Base-by-base conservation (phyloP, 2,113 vertebrate genomes). In the Pterophyllum scalare region DNA sequence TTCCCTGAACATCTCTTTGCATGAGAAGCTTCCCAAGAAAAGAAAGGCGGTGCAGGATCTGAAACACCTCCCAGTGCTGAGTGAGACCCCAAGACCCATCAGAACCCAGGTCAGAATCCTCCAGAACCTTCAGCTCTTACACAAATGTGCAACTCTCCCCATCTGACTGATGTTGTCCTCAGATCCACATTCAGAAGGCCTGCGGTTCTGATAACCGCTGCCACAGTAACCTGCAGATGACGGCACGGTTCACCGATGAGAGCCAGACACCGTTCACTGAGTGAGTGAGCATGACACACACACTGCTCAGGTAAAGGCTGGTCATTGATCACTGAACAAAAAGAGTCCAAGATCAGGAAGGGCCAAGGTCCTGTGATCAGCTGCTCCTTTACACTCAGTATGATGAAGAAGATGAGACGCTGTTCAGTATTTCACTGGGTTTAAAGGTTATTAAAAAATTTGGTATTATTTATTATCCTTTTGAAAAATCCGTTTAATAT, bases 141-240 rank as follows among this genome's bases (percentile, higher is more conserved):
- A 31, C 17, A 7, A 20, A 52, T 1, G 10, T 26, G 8, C 20
- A 52, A 31, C 43, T 28, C 6, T 5, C 10, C 26, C 49, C 10
- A 26, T 72, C 43, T 72, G 26, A 72, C 43, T 11, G 17, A 52
- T 72, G 65, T 26, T 74, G 7, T 43, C 24, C 58, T 57, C 94
- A 99, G 98, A 90, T 99, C 19, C 96, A 99, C 81, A 97, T 99
- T 91, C 95, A 97, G 95, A 98, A 99, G 89, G 95, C 96, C 2
- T 99, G 98, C 1, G 98, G 98, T 59, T 74, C 80, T 0, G 98
- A 99, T 88, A 97, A 97, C 87, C 93, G 91, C 58, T 99, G 98
- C 77, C 95, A 97, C 20, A 99, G 98, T 89, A 99, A 99, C 94
- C 94, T 99, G 33, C 95, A 97, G 87, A 95, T 99, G 88, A 88